Percentiles rank a stretch among this genome's conserved stretches.
Conservation (phyloP, 2,113 vertebrate genomes). For the Litocranius walleri region DNA sequence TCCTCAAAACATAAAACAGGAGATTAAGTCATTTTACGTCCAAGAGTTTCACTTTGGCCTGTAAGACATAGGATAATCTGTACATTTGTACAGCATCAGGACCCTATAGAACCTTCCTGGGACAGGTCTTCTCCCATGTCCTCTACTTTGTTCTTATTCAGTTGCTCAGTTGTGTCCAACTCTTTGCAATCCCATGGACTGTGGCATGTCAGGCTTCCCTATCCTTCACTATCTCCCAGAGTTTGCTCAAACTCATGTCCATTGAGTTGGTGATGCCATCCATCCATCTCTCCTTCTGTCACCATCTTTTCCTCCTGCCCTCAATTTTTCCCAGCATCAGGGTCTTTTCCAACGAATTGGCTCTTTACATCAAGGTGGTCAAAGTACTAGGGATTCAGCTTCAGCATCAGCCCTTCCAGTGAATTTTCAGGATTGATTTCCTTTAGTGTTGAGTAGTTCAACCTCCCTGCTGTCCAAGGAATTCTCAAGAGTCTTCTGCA, state of each 20-base stretch:
- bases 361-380: not conserved
- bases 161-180: not conserved
- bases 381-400: not conserved
- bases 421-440: not conserved
- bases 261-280: not conserved
- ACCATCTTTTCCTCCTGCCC: not conserved
- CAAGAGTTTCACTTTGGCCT: not conserved
- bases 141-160: not conserved
- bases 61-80: not conserved
- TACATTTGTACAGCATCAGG: not conserved
- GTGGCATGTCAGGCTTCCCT: not conserved
- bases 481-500: not conserved
- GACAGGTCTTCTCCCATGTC: not conserved
- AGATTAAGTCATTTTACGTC: not conserved
- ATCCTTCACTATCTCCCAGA: not conserved
- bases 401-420: not conserved
- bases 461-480: not conserved
- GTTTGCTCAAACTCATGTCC: not conserved
- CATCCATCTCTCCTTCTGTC: not conserved
- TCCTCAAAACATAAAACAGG: not conserved
- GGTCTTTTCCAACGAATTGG: accelerated
- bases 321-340: not conserved
- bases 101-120: not conserved
- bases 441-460: not conserved
- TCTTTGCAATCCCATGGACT: accelerated